Evolutionary conservation across 2,797 vertebrate species (phyloP).

Genomic region (Dallia pectoralis): DNA sequence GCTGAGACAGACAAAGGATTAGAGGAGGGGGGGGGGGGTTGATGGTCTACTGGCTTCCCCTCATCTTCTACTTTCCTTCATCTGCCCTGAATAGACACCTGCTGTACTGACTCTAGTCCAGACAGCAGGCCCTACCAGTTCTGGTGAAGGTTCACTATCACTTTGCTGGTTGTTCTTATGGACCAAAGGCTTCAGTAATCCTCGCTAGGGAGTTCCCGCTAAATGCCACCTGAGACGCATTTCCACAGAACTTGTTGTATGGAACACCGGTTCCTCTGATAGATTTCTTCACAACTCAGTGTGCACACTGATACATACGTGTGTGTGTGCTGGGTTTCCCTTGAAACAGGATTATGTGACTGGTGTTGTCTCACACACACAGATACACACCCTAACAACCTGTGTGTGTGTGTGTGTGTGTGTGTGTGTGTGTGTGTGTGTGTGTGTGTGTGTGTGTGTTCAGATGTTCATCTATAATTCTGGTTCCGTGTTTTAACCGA

Average conservation of each 20-base stretch:
- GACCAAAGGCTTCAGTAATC: not conserved
- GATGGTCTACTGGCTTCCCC: not conserved
- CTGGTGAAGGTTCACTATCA: not conserved
- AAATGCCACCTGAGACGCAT: slow-evolving; percentile 1
- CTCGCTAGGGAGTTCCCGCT: not conserved
- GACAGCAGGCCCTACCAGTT: not conserved
- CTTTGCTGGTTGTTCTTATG: not conserved
- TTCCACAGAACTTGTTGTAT: not conserved
- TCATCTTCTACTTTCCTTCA: not conserved
- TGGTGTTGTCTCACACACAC: slow-evolving; percentile 3
- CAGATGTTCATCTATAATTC: not conserved
- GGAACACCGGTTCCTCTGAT: not conserved
- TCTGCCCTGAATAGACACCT: not conserved
- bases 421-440: not conserved
- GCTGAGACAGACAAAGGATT: slow-evolving; percentile 46
- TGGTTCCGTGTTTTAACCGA: not conserved
- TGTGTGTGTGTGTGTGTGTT: not conserved
- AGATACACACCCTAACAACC: slow-evolving; percentile 25
- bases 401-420: not conserved
- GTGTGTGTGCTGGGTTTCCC: not conserved
- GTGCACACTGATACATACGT: slow-evolving; percentile 1
- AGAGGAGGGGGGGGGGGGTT: not conserved
- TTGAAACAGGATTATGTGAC: slow-evolving; percentile 15
- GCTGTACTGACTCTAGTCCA: not conserved
- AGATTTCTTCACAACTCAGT: not conserved